Evolutionary conservation across 1,140 invertebrate genomes (phyloP).

Genomic region (Notospermus geniculatus): DNA sequence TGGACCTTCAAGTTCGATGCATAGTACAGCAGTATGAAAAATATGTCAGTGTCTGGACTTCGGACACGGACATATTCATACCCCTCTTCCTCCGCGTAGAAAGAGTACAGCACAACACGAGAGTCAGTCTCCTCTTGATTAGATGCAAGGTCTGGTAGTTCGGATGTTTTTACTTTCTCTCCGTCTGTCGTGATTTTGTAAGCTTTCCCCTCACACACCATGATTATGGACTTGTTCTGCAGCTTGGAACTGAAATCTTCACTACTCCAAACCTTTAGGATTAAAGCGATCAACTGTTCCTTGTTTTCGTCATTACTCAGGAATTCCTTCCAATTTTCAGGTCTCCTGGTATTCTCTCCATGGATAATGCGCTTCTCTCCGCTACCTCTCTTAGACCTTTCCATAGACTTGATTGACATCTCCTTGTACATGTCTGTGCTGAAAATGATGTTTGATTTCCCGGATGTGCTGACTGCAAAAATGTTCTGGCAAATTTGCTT

Average conservation of each 20-base stretch:
- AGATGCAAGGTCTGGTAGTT: not conserved
- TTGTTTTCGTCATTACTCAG: constrained; percentile 28
- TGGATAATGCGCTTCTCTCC: constrained; percentile 18
- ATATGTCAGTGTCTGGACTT: constrained; percentile 24
- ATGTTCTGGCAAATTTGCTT: constrained; percentile 13
- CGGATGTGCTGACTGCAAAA: not conserved
- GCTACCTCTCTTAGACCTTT: not conserved
- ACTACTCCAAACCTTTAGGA: constrained; percentile 15
- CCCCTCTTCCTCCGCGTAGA: constrained; percentile 11
- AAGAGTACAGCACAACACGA: constrained; percentile 15
- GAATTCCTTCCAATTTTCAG: constrained; percentile 21
- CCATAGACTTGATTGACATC: too few relatives aligned
- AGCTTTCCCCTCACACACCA: constrained; percentile 17
- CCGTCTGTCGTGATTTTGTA: constrained; percentile 7
- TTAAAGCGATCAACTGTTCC: constrained; percentile 14
- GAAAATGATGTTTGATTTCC: too few relatives aligned
- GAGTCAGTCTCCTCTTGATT: constrained; percentile 25
- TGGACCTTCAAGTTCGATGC: constrained; percentile 3
- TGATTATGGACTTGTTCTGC: constrained; percentile 12
- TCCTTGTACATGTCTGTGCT: too few relatives aligned
- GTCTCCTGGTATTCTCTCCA: constrained; percentile 17
- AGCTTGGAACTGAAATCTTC: constrained; percentile 11
- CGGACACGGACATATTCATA: constrained; percentile 7
- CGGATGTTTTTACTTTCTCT: not conserved
- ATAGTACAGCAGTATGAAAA: constrained; percentile 24